Evolutionary conservation across 2,888 invertebrate species (phyloP).

Genomic region (Nowickia ferox): DNA sequence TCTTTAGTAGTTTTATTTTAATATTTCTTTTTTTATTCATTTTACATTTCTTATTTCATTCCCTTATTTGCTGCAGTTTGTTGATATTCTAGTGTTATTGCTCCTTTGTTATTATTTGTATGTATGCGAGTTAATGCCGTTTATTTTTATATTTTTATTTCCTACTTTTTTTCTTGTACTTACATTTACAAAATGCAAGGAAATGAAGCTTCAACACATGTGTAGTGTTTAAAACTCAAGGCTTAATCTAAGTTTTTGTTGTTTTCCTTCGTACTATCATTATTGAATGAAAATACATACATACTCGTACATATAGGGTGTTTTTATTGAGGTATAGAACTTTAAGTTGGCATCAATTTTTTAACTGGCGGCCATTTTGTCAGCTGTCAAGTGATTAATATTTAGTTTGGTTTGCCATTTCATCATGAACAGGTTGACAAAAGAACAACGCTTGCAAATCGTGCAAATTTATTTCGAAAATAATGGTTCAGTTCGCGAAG

Average conservation of each 20-base stretch:
- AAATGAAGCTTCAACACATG: slow-evolving; percentile 49
- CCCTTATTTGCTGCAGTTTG: slow-evolving; percentile 35
- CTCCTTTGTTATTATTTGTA: slow-evolving; percentile 39
- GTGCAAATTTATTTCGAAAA: no score
- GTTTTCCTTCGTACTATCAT: slow-evolving; percentile 28
- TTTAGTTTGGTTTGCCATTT: no score
- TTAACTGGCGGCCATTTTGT: no score
- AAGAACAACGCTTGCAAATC: no score
- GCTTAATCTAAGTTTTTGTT: slow-evolving; percentile 50
- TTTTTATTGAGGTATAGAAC: no score
- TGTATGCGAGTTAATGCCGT: slow-evolving; percentile 2
- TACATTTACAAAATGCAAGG: slow-evolving; percentile 40
- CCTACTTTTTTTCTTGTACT: no score
- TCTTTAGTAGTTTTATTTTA: slow-evolving; percentile 56
- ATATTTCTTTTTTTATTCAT: slow-evolving; percentile 20
- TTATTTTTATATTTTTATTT: neutral
- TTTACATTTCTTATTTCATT: slow-evolving; percentile 14
- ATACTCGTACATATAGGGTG: no score
- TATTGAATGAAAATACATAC: slow-evolving; percentile 42
- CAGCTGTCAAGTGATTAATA: no score
- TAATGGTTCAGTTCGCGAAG: no score
- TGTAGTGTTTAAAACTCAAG: slow-evolving; percentile 51
- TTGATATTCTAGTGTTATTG: slow-evolving; percentile 54
- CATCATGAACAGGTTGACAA: no score
- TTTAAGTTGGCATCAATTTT: no score